Percentiles rank a stretch among this genome's conserved stretches.
Evolutionary conservation across 2,113 vertebrate species (phyloP).

Genomic region (Gnathonemus echidnorhynchus): DNA sequence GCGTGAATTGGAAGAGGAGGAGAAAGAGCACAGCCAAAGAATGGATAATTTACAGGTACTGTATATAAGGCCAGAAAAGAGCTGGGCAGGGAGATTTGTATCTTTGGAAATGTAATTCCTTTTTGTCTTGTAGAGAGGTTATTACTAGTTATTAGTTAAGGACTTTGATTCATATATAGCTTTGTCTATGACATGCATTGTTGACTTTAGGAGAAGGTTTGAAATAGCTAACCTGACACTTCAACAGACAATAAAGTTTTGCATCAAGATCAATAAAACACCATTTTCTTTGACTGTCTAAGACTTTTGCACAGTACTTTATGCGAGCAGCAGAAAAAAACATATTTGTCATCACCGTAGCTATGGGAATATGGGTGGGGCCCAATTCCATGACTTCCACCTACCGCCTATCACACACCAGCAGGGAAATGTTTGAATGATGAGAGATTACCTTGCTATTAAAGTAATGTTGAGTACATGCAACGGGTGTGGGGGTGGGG

Average conservation of each 20-base stretch:
- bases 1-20: not conserved
- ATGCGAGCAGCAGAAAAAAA: not conserved
- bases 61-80: not conserved
- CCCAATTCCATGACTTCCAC: too few species aligned
- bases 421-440: too few species aligned
- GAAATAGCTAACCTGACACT: too few species aligned
- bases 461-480: too few species aligned
- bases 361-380: too few species aligned
- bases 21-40: not conserved
- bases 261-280: too few species aligned
- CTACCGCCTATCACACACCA: too few species aligned
- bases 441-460: too few species aligned
- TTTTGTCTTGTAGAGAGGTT: not conserved
- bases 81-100: constrained; percentile 16
- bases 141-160: not conserved
- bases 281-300: too few species aligned
- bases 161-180: not conserved
- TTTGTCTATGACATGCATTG: not conserved
- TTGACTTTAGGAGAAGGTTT: too few species aligned
- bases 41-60: constrained; percentile 29
- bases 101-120: not conserved
- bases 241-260: not conserved
- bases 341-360: too few species aligned
- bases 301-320: not conserved
- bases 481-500: too few species aligned